These are phyloP conservation scores for Polypedilum vanderplanki DNA, from an alignment of 1,140 invertebrate genomes.

Conservation along the genomic window DNA sequence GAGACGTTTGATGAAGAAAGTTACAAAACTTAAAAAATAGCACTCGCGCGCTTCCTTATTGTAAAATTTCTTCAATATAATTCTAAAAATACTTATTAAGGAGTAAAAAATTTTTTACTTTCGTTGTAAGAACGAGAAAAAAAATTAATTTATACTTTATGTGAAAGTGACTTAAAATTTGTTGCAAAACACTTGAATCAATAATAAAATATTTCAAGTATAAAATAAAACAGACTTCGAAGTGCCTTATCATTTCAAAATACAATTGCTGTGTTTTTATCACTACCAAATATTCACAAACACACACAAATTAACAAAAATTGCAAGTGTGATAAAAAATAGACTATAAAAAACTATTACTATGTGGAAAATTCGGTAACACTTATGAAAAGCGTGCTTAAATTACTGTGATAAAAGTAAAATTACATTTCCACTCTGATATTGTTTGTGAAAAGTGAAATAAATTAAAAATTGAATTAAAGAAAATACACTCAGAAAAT, in stretches of 20 bases:
- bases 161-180: neutral
- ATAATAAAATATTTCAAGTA: neutral
- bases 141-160: neutral
- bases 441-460: neutral
- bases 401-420: too few species aligned
- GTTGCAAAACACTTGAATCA: neutral
- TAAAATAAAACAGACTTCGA: neutral
- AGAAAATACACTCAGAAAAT: neutral
- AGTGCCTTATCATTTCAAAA: neutral
- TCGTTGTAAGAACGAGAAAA: neutral
- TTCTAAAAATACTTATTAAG: slow-evolving; percentile 1
- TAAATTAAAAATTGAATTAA: neutral
- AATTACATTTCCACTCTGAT: too few species aligned
- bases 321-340: neutral
- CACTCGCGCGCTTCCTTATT: neutral
- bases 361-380: neutral
- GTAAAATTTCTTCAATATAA: neutral
- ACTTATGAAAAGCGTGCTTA: too few species aligned
- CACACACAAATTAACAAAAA: neutral
- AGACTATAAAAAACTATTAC: neutral
- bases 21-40: neutral
- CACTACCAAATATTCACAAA: too few species aligned
- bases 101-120: neutral
- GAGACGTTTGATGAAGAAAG: slow-evolving; percentile 6
- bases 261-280: neutral